phyloP scores from a whole-genome alignment of 2,797 vertebrate genomes.

The Propithecus deckenii region DNA sequence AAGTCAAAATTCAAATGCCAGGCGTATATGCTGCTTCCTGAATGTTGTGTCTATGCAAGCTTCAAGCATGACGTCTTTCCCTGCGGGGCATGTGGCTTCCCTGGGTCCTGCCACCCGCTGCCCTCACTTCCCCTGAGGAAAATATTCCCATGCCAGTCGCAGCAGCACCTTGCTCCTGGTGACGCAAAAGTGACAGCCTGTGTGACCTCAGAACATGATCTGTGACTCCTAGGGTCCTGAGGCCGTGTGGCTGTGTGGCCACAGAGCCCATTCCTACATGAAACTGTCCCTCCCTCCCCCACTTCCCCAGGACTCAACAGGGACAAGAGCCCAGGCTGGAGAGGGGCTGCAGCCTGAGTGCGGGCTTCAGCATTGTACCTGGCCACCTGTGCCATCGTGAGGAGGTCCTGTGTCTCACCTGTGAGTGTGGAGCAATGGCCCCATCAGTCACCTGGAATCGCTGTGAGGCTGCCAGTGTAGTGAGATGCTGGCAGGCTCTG shows the following conservation, averaged over 20 bases:
- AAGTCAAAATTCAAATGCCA: not conserved
- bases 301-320: not conserved
- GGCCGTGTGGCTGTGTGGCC: fast-evolving
- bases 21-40: not conserved
- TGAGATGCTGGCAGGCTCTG: not conserved
- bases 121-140: not conserved
- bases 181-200: not conserved
- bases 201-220: not conserved
- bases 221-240: not conserved
- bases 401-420: too few species aligned
- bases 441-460: fast-evolving
- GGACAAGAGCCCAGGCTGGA: not conserved
- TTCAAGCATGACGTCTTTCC: not conserved
- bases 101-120: not conserved
- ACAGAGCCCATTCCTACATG: not conserved
- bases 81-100: not conserved
- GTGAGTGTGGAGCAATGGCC: fast-evolving
- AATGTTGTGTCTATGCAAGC: fast-evolving
- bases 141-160: not conserved
- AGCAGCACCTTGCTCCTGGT: not conserved
- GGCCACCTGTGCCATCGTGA: fast-evolving
- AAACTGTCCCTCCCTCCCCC: too few species aligned
- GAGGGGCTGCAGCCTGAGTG: not conserved
- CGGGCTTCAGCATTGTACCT: not conserved
- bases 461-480: not conserved